Evolutionary conservation across 2,113 vertebrate genomes (phyloP).

Genomic region (Nerophis lumbriciformis): DNA sequence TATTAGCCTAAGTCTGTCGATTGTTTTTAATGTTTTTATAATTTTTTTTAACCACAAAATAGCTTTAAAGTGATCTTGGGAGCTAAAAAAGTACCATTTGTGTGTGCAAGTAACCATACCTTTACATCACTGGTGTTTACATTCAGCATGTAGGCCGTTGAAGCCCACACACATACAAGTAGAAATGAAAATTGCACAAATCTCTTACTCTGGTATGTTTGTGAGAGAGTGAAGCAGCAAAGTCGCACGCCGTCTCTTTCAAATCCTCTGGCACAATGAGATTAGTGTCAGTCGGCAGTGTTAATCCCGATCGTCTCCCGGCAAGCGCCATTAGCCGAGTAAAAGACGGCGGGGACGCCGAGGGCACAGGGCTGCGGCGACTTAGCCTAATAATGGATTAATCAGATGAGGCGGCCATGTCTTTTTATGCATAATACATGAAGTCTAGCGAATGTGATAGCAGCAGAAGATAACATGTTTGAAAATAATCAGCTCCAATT

Average conservation of each 20-base stretch:
- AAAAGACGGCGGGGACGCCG: conserved; percentile 44
- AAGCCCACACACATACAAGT: conserved; percentile 13
- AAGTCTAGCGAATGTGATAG: conserved; percentile 34
- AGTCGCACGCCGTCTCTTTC: conserved; percentile 54
- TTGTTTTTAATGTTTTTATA: too few relatives aligned
- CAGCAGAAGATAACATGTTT: conserved; percentile 17
- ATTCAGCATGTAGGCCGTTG: not conserved
- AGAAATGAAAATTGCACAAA: conserved; percentile 37
- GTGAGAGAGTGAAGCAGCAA: conserved; percentile 51
- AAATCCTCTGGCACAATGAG: conserved; percentile 70
- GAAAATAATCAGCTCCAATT: conserved; percentile 4
- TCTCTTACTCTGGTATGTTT: conserved; percentile 26
- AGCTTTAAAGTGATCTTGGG: too few relatives aligned
- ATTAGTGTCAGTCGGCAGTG: conserved; percentile 69
- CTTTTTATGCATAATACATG: conserved; percentile 30
- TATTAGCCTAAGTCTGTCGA: too few relatives aligned
- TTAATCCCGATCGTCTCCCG: conserved; percentile 66
- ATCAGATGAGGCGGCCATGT: conserved; percentile 42
- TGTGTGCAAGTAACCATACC: not conserved
- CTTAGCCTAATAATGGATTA: conserved; percentile 62
- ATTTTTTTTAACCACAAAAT: too few relatives aligned
- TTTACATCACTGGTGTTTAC: not conserved
- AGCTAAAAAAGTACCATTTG: too few relatives aligned
- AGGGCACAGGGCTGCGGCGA: conserved; percentile 31
- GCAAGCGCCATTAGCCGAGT: conserved; percentile 42